Evolutionary conservation across 2,797 vertebrate genomes (phyloP), one percentile per base, ranked within the genome.

Genomic region (Scarus forsteni): DNA sequence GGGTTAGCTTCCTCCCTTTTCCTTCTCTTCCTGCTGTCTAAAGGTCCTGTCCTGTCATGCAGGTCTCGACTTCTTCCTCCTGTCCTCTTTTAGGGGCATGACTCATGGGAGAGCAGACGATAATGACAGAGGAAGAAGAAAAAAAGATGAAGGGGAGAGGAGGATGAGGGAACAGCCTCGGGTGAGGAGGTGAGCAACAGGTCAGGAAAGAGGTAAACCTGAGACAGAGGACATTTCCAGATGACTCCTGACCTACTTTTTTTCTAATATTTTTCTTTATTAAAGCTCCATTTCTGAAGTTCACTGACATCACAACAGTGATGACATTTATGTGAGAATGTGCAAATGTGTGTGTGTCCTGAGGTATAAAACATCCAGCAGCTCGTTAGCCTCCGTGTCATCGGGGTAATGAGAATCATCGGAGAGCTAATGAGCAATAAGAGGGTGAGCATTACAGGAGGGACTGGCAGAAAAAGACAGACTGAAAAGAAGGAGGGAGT

Each of bases 371-470:
- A 81, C n/a, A 64, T 73, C 71, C 64, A 66, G 71, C 75, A 78
- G 75, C 74, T 88, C 77, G 85, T 91, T 84, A 84, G 74, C 61
- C 36, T 27, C 71, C 15, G 13, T 66, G 77, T 79, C 81, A 79
- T 9, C 38, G 50, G 70, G 54, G 60, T 84, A 88, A 91, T 89
- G 75, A 86, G 67, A 89, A 79, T 86, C 77, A 81, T 86, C 79
- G 39, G 11, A 67, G 62, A 62, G 69, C 68, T 86, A 88, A 88
- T 81, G 74, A 86, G 81, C 54, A 79, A 74, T 81, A 78, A 88
- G 70, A 54, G 85, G 69, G 45, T 55, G 65, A 58, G 79, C 64
- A 61, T 80, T 80, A 73, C 48, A 73, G 75, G 73, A 53, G 65
- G 71, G 75, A 78, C 53, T 43, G 67, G 45, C 48, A 59, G 66